Conservation (phyloP, 2,113 vertebrate species). For the Cyanoderma ruficeps region DNA sequence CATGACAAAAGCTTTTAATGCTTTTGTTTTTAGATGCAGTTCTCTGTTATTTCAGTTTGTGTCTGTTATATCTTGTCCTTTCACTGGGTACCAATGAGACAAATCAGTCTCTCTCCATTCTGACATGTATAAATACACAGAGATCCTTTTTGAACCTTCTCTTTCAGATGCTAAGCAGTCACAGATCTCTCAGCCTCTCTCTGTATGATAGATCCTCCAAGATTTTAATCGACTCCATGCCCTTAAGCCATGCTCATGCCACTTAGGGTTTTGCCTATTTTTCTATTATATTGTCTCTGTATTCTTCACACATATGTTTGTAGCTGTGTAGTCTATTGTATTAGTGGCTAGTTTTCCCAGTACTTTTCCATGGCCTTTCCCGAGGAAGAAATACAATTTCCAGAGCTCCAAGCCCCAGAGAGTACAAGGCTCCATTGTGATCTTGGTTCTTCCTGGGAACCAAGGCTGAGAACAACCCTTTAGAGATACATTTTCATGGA, state of each 20-base stretch:
- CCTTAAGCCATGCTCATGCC: neutral
- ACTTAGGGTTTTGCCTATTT: neutral
- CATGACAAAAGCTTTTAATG: neutral
- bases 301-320: neutral
- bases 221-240: neutral
- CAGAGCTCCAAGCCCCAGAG: neutral
- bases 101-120: neutral
- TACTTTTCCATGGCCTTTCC: neutral
- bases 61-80: neutral
- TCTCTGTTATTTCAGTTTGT: neutral
- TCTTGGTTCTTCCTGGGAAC: neutral
- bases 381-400: neutral
- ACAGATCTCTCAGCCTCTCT: neutral
- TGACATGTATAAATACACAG: neutral
- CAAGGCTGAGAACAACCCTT: neutral
- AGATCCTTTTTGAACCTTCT: neutral
- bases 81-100: neutral
- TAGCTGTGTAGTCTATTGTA: neutral
- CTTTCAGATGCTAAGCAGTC: neutral
- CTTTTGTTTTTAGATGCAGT: neutral
- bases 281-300: neutral
- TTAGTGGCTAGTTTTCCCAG: neutral
- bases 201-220: neutral
- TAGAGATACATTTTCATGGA: rapidly evolving
- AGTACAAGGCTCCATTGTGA: rapidly evolving